A percentile compares a stretch with the other conserved stretches of the same genome.
Conservation (phyloP, 2,888 invertebrate genomes). For the Cinara cedri region DNA sequence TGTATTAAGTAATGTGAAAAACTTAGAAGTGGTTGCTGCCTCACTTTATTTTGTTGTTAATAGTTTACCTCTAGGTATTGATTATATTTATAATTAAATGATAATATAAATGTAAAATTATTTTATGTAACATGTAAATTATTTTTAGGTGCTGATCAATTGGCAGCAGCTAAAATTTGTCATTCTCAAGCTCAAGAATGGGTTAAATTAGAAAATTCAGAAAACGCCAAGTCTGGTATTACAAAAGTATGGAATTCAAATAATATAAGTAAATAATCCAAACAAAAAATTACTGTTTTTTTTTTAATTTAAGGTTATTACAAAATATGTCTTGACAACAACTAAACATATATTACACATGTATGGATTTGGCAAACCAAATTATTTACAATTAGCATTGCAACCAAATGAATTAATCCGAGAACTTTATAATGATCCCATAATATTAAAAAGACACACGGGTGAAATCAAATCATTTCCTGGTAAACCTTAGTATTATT, state of each 20-base stretch:
- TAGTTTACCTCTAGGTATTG: constrained; percentile 63
- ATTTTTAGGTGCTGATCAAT: constrained; percentile 65
- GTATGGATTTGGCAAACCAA: constrained; percentile 63
- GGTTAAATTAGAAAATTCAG: constrained; percentile 59
- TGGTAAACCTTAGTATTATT: constrained; percentile 54
- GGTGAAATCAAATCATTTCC: constrained; percentile 60
- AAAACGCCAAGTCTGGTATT: constrained; percentile 58
- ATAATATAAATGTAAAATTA: background rate
- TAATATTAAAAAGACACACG: constrained; percentile 63
- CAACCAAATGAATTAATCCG: constrained; percentile 64
- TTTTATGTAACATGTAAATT: background rate
- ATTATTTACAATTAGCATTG: constrained; percentile 64
- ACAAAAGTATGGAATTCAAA: constrained; percentile 58
- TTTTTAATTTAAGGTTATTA: constrained; percentile 63
- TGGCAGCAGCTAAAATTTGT: constrained; percentile 65
- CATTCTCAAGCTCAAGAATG: constrained; percentile 64
- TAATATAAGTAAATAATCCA: background rate
- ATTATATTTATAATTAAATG: constrained; percentile 25
- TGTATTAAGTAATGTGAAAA: constrained; percentile 63
- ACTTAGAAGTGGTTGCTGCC: constrained; percentile 63
- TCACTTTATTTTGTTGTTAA: constrained; percentile 63
- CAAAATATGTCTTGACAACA: constrained; percentile 64
- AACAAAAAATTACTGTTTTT: background rate
- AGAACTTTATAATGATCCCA: constrained; percentile 65
- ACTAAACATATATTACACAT: constrained; percentile 65